Evolutionary conservation across 2,113 vertebrate species (phyloP).

Genomic region (Cephalopterus ornatus): DNA sequence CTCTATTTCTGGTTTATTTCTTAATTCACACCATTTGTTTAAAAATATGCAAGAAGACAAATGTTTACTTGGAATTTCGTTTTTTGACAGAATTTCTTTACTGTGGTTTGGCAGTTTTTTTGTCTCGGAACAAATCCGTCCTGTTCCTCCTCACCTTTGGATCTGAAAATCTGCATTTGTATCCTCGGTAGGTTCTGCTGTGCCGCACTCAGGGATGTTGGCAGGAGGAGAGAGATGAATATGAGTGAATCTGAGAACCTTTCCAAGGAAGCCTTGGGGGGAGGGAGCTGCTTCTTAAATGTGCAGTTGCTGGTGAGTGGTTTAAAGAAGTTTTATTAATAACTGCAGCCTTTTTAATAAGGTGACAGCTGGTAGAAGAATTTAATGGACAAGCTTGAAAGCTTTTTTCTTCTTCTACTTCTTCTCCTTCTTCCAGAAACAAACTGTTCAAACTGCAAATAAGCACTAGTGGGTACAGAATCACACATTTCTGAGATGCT

Average conservation of each 20-base stretch:
- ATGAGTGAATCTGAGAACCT: background rate
- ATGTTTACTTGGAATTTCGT: background rate
- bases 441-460: slow-evolving; percentile 60
- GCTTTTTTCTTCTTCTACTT: background rate
- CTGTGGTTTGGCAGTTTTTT: background rate
- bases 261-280: background rate
- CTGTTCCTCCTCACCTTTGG: background rate
- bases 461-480: slow-evolving; percentile 52
- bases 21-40: background rate
- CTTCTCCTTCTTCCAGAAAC: slow-evolving; percentile 20
- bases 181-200: background rate
- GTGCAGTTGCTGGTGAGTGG: background rate
- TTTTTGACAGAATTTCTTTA: background rate
- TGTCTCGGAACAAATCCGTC: background rate
- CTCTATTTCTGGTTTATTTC: background rate
- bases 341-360: slow-evolving; percentile 57
- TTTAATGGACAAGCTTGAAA: slow-evolving; percentile 47
- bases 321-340: slow-evolving; percentile 59
- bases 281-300: background rate
- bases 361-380: slow-evolving; percentile 50
- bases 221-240: background rate
- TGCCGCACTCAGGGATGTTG: background rate
- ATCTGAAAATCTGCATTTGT: slow-evolving; percentile 1
- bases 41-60: background rate
- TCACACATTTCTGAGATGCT: slow-evolving; percentile 44